These are phyloP conservation scores for Ctenopoma kingsleyae DNA, from an alignment of 2,797 vertebrate species.

Conservation along the genomic window DNA sequence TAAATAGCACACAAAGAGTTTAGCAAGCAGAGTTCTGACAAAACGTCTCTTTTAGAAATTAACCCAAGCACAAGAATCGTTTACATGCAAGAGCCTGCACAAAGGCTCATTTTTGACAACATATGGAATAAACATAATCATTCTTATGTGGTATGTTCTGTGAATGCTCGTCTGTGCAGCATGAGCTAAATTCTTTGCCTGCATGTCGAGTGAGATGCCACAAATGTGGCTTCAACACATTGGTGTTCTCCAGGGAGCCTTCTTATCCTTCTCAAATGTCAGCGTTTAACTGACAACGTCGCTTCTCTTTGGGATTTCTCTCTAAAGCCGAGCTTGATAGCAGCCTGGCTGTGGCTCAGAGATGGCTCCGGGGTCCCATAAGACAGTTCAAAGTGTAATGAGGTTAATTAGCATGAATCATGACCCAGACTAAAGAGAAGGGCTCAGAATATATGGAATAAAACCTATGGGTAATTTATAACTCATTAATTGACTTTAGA, in stretches of 20 bases:
- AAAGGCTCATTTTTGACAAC: background rate
- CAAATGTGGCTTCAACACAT: background rate
- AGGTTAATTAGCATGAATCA: constrained; percentile 69
- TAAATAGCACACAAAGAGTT: constrained; percentile 40
- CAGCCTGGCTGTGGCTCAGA: constrained; percentile 35
- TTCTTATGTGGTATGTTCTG: background rate
- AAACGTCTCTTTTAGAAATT: constrained; percentile 19
- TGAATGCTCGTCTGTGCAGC: background rate
- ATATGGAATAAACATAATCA: background rate
- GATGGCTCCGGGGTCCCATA: constrained; percentile 61
- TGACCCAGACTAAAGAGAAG: constrained; percentile 40
- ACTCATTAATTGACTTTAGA: constrained; percentile 26
- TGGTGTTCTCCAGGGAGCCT: constrained; percentile 17
- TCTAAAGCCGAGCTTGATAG: constrained; percentile 46
- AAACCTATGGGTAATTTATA: constrained; percentile 30
- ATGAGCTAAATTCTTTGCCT: background rate
- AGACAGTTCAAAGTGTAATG: constrained; percentile 69
- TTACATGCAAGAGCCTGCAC: constrained; percentile 10
- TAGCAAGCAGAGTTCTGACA: constrained; percentile 1
- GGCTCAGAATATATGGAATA: background rate
- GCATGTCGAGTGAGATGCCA: background rate
- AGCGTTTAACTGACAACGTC: constrained; percentile 41
- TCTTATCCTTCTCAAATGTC: constrained; percentile 52
- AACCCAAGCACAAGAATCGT: background rate
- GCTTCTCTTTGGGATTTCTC: constrained; percentile 50